Conservation (phyloP, 2,888 invertebrate species). For the Tinea pellionella region DNA sequence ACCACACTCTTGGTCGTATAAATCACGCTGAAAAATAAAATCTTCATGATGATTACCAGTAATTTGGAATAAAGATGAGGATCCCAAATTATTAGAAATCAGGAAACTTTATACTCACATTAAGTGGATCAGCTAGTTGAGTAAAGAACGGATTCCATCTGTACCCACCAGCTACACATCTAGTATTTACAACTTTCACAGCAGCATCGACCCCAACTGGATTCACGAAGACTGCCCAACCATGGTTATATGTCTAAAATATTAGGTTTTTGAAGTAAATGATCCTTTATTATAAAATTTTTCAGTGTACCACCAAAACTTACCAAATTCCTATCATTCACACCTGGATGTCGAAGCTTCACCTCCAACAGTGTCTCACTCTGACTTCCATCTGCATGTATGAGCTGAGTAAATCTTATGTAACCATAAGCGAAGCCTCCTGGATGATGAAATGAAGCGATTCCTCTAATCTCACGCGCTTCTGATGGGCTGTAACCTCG, state of each 20-base stretch:
- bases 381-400: slow-evolving; percentile 86
- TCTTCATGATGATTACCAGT: too few relatives aligned
- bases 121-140: slow-evolving; percentile 88
- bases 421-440: slow-evolving; percentile 87
- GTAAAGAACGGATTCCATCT: slow-evolving; percentile 93
- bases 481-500: slow-evolving; percentile 90
- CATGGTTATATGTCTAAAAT: slow-evolving; percentile 80
- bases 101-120: slow-evolving; percentile 64
- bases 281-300: too few relatives aligned
- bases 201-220: slow-evolving; percentile 92
- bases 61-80: neutral
- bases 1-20: slow-evolving; percentile 89
- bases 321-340: slow-evolving; percentile 83
- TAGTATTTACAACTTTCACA: slow-evolving; percentile 79
- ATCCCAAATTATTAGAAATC: neutral
- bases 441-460: slow-evolving; percentile 93
- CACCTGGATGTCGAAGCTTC: slow-evolving; percentile 88
- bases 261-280: neutral
- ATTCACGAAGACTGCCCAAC: slow-evolving; percentile 93
- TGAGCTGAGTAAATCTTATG: slow-evolving; percentile 86
- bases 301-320: slow-evolving; percentile 25
- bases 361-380: slow-evolving; percentile 93
- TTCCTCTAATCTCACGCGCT: slow-evolving; percentile 85
- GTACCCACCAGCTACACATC: slow-evolving; percentile 92
- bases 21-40: slow-evolving; percentile 72